Conservation (phyloP, 2,113 vertebrate genomes). For the Paralichthys olivaceus region DNA sequence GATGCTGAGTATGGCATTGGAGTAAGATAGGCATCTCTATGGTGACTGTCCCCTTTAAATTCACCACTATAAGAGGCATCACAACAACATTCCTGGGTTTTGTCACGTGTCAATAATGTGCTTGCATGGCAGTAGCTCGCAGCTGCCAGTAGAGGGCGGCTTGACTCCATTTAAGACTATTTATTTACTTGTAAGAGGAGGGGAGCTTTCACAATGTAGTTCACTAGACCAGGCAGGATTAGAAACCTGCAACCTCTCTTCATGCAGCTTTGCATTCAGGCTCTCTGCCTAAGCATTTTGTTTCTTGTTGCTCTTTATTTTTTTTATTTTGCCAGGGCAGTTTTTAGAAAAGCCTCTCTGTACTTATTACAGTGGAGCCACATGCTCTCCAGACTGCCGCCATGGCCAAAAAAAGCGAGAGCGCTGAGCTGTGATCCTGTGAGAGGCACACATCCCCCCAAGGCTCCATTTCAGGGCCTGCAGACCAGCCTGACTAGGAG, state of each 20-base stretch:
- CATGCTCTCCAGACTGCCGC: slow-evolving; percentile 50
- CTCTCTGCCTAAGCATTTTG: slow-evolving; percentile 24
- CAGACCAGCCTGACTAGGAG: slow-evolving; percentile 60
- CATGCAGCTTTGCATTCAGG: slow-evolving; percentile 48
- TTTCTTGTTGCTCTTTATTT: background rate
- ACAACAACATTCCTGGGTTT: slow-evolving; percentile 43
- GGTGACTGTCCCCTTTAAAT: background rate
- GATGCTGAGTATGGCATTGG: background rate
- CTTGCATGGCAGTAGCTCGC: background rate
- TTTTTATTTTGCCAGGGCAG: slow-evolving; percentile 25
- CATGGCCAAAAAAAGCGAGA: slow-evolving; percentile 61
- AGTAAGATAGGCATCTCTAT: background rate
- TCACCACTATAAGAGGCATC: background rate
- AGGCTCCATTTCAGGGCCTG: slow-evolving; percentile 76
- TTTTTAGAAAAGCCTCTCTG: slow-evolving; percentile 52
- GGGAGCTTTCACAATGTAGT: slow-evolving; percentile 58
- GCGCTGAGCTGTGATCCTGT: slow-evolving; percentile 61
- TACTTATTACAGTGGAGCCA: slow-evolving; percentile 38
- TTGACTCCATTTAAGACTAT: slow-evolving; percentile 10
- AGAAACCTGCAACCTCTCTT: slow-evolving; percentile 51
- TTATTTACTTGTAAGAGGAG: slow-evolving; percentile 52
- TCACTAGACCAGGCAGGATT: slow-evolving; percentile 67
- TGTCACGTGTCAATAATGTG: slow-evolving; percentile 34
- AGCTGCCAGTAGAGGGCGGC: slow-evolving; percentile 74
- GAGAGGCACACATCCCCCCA: slow-evolving; percentile 55